Evolutionary conservation across 1,140 invertebrate species (phyloP).

Genomic region (Proctacanthus coquilletti): DNA sequence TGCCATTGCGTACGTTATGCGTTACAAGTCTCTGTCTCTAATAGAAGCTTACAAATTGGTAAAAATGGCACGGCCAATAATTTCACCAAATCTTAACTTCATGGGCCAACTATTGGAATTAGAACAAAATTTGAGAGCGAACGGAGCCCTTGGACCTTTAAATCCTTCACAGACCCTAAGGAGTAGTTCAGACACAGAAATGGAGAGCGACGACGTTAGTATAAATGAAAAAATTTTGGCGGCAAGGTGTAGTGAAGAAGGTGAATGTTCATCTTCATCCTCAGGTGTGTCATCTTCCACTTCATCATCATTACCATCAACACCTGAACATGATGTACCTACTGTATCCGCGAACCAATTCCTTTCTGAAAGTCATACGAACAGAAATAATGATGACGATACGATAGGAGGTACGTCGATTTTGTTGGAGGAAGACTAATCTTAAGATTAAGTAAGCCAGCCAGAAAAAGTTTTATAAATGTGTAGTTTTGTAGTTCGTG

Average conservation of each 20-base stretch:
- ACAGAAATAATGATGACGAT: no score
- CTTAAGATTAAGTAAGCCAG: no score
- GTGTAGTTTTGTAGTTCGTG: no score
- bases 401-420: no score
- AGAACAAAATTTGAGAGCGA: conserved; percentile 50
- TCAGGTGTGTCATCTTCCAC: not conserved
- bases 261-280: not conserved
- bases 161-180: conserved; percentile 9
- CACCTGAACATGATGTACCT: no score
- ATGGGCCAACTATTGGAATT: conserved; percentile 87
- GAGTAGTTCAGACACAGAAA: conserved; percentile 3
- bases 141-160: conserved; percentile 23
- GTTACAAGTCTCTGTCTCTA: conserved; percentile 70
- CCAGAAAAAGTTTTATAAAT: no score
- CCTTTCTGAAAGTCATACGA: no score
- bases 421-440: no score
- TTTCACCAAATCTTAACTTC: conserved; percentile 94
- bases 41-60: conserved; percentile 81
- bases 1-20: conserved; percentile 89
- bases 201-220: conserved; percentile 2
- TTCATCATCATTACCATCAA: not conserved
- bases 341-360: no score
- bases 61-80: conserved; percentile 71
- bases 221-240: not conserved
- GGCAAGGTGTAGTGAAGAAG: not conserved